Evolutionary conservation across 2,113 vertebrate species (phyloP).

Genomic region (Ctenomys sociabilis): DNA sequence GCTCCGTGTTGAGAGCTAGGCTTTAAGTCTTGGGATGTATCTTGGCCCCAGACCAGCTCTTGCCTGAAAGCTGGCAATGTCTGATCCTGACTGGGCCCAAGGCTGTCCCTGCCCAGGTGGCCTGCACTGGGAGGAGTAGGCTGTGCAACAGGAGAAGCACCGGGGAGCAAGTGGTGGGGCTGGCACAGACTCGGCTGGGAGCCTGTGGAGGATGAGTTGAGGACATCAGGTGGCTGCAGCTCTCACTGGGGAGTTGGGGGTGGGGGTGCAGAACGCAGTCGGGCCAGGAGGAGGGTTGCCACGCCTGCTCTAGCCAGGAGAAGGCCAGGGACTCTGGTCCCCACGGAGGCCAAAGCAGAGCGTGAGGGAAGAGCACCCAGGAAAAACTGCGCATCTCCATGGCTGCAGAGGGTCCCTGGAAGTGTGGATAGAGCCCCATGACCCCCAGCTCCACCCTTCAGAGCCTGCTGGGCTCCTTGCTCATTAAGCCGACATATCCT

Average conservation of each 20-base stretch:
- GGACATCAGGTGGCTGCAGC: no score
- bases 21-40: not conserved
- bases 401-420: not conserved
- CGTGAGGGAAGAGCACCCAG: not conserved
- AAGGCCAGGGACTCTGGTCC: not conserved
- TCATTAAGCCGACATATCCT: slow-evolving; percentile 70
- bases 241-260: not conserved
- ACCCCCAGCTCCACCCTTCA: slow-evolving; percentile 24
- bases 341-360: not conserved
- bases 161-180: not conserved
- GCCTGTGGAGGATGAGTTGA: accelerated
- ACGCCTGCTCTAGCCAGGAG: accelerated
- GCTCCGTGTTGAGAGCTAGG: not conserved
- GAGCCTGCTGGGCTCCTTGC: not conserved
- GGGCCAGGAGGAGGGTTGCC: not conserved
- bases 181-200: accelerated
- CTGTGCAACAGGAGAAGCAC: not conserved
- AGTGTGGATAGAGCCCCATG: not conserved
- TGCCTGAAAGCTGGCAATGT: not conserved
- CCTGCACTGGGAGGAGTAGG: not conserved
- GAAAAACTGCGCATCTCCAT: not conserved
- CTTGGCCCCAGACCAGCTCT: not conserved
- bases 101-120: not conserved
- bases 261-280: accelerated
- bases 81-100: not conserved